Evolutionary conservation across 1,140 invertebrate species (phyloP).

Genomic region (Carcinoscorpius rotundicauda): DNA sequence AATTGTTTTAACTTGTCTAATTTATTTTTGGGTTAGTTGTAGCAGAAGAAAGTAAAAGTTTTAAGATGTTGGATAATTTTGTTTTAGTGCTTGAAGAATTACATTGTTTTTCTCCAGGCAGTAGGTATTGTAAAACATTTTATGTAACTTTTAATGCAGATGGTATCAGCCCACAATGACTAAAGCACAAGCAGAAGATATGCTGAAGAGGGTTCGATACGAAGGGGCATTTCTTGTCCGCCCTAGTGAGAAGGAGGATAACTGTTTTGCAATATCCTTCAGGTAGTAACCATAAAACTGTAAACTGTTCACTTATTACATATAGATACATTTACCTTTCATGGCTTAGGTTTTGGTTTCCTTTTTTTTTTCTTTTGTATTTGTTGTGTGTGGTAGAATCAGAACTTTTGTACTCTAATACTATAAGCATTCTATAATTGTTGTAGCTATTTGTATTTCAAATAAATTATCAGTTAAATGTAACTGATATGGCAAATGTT

Average conservation of each 20-base stretch:
- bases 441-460: no score
- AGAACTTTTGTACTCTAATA: no score
- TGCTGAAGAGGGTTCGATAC: slow-evolving; percentile 60
- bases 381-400: no score
- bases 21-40: no score
- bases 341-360: neutral
- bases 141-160: slow-evolving; percentile 24
- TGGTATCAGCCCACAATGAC: slow-evolving; percentile 81
- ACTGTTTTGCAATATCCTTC: slow-evolving; percentile 88
- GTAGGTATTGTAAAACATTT: neutral
- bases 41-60: slow-evolving; percentile 3
- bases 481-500: no score
- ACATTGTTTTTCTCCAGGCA: no score
- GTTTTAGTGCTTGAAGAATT: neutral
- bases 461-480: no score
- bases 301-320: no score
- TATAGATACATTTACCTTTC: no score
- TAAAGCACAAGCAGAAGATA: slow-evolving; percentile 69
- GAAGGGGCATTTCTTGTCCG: slow-evolving; percentile 89
- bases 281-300: slow-evolving; percentile 42
- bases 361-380: slow-evolving; percentile 7
- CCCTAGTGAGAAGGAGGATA: slow-evolving; percentile 67
- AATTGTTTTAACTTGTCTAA: no score
- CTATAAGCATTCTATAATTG: no score
- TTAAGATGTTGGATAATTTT: neutral